Percentiles rank a stretch among this genome's conserved stretches.
phyloP scores from a whole-genome alignment of 1,140 invertebrate species.

The Pentalonia nigronervosa region DNA sequence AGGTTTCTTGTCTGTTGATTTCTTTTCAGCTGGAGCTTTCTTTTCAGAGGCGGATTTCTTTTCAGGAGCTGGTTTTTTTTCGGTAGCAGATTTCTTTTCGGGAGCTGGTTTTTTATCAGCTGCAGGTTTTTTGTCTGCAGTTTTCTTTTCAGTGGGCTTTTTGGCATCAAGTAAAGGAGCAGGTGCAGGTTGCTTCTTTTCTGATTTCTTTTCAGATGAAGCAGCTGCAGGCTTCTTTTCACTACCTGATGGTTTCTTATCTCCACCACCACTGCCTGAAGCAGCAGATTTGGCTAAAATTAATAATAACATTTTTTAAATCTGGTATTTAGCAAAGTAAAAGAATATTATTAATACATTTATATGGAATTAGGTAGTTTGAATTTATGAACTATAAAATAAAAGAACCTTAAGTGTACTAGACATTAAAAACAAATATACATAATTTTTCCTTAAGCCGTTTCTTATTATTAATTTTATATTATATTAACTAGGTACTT shows the following conservation, averaged over 20 bases:
- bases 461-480: not conserved
- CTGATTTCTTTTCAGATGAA: slow-evolving; percentile 51
- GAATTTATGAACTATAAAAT: not conserved
- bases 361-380: not conserved
- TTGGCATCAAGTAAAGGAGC: slow-evolving; percentile 45
- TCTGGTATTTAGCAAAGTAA: not conserved
- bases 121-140: slow-evolving; percentile 33
- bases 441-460: not conserved
- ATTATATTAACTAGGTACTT: not conserved
- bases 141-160: slow-evolving; percentile 28
- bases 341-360: not conserved
- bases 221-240: slow-evolving; percentile 55
- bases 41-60: slow-evolving; percentile 35
- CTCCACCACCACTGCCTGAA: slow-evolving; percentile 41
- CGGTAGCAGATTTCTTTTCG: slow-evolving; percentile 15
- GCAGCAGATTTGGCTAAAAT: slow-evolving; percentile 48
- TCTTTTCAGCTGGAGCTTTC: slow-evolving; percentile 53
- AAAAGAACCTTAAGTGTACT: not conserved
- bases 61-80: slow-evolving; percentile 53
- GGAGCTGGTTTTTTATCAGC: slow-evolving; percentile 16
- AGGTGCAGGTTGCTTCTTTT: slow-evolving; percentile 53
- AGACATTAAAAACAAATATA: not conserved
- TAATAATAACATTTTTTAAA: not conserved
- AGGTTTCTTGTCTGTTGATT: slow-evolving; percentile 29
- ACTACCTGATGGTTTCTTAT: slow-evolving; percentile 49